Base-by-base conservation (phyloP, 2,797 vertebrate species). In the Microcaecilia unicolor region DNA sequence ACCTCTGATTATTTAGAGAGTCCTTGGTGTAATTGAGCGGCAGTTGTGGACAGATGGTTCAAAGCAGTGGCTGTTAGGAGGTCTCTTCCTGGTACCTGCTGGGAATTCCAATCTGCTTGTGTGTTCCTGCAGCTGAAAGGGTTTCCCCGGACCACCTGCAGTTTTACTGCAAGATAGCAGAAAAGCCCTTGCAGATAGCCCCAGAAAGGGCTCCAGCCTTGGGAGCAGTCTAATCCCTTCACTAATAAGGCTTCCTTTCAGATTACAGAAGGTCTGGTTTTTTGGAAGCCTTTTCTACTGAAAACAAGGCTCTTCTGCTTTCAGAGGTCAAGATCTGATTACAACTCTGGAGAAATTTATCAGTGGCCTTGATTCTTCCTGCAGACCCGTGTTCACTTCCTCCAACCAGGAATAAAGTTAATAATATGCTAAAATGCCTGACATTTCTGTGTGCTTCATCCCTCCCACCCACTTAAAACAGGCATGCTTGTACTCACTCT, bases 321-420 rank as follows among this genome's bases (percentile, higher is more conserved):
- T 26, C 30, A 19, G 15, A 40, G 37, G 28, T 33, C 47, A 26
- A 25, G 34, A 45, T 18, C 18, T 34, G 23, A 44, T 34, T 54
- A 35, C 33, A 50, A 10, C 6, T 6, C 11, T 12, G 35, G 31
- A 28, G 46, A 42, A n/a, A 30, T 41, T 23, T 28, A 32, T 8
- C 30, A 1, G 1, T 8, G 13, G 28, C 28, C 25, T 34, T 41
- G 44, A 26, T 41, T 50, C 29, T 28, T 41, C 60, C 26, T 64
- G 25, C 34, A 2, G 2, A 6, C 24, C 1, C 24, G 9, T 29
- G 22, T 23, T 56, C 44, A 33, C 4, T 41, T 44, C 48, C 49
- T 34, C 22, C 22, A 40, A 51, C 27, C 44, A 44, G 28, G 64
- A 55, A 47, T 39, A 37, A 30, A 51, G 11, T 30, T 45, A 33